Percentiles rank a stretch among this genome's conserved stretches.
Evolutionary conservation across 2,888 invertebrate genomes (phyloP).

Genomic region (Oeneis ivallda): DNA sequence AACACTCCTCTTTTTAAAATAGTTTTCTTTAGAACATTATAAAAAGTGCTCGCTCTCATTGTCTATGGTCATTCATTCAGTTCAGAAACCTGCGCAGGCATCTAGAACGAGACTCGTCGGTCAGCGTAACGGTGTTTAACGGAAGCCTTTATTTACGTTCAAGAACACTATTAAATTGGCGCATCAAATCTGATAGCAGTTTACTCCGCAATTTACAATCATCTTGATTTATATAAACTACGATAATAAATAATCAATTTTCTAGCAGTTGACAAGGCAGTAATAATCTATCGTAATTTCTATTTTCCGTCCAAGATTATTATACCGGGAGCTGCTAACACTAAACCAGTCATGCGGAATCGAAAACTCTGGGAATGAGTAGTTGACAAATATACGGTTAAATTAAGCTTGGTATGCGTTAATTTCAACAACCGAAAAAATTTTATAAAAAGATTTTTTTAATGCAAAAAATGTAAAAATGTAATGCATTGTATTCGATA

Average conservation of each 20-base stretch:
- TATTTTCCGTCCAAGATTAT: too few relatives aligned
- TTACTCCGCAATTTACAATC: conserved; percentile 21
- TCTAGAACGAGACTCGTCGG: conserved; percentile 21
- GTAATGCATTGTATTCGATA: too few relatives aligned
- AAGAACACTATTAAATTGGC: conserved; percentile 28
- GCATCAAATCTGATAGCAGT: conserved; percentile 31
- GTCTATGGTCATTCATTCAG: conserved; percentile 17
- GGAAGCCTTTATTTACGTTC: conserved; percentile 25
- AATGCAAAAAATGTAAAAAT: too few relatives aligned
- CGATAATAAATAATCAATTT: conserved; percentile 8
- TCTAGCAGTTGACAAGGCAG: not conserved
- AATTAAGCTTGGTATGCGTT: too few relatives aligned
- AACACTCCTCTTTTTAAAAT: too few relatives aligned
- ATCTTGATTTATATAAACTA: conserved; percentile 10
- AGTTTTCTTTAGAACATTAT: not conserved
- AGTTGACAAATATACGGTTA: too few relatives aligned
- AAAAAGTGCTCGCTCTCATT: not conserved
- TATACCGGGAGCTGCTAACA: too few relatives aligned
- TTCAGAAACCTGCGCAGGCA: conserved; percentile 11
- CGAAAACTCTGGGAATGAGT: too few relatives aligned
- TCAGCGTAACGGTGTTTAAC: conserved; percentile 33
- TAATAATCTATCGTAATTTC: not conserved
- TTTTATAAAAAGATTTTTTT: too few relatives aligned
- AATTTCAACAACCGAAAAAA: too few relatives aligned
- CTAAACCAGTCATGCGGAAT: too few relatives aligned